These are phyloP conservation scores for Hypotaenidia okinawae DNA, from an alignment of 2,797 vertebrate species.

Conservation along the genomic window DNA sequence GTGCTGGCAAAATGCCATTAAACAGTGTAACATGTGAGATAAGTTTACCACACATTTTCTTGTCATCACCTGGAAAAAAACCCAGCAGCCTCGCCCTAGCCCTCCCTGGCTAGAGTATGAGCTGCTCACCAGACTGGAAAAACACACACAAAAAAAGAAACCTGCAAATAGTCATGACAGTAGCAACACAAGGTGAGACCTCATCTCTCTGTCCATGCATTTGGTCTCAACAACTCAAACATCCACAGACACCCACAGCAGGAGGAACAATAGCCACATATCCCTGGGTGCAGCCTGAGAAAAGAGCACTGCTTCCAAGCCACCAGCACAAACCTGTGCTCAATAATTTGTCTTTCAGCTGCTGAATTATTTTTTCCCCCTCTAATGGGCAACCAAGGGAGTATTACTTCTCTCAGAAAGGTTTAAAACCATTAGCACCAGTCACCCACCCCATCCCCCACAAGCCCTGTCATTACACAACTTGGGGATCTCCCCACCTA, in stretches of 20 bases:
- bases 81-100: neutral
- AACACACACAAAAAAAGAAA: neutral
- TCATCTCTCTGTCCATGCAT: neutral
- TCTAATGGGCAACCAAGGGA: neutral
- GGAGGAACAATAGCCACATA: neutral
- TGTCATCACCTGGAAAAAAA: neutral
- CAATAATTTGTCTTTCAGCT: neutral
- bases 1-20: neutral
- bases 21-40: neutral
- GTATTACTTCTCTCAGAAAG: neutral
- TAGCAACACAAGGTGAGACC: neutral
- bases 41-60: neutral
- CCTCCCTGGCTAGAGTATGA: neutral
- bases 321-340: neutral
- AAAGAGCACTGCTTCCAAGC: neutral
- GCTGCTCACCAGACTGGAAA: neutral
- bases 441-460: fast-evolving
- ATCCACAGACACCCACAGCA: fast-evolving
- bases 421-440: neutral
- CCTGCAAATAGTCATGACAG: neutral
- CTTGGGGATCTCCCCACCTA: neutral
- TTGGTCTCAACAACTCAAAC: neutral
- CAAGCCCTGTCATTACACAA: neutral
- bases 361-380: neutral
- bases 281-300: neutral